phyloP scores from a whole-genome alignment of 53 echinoderm and acorn worm genomes.

The Henricia sp. region DNA sequence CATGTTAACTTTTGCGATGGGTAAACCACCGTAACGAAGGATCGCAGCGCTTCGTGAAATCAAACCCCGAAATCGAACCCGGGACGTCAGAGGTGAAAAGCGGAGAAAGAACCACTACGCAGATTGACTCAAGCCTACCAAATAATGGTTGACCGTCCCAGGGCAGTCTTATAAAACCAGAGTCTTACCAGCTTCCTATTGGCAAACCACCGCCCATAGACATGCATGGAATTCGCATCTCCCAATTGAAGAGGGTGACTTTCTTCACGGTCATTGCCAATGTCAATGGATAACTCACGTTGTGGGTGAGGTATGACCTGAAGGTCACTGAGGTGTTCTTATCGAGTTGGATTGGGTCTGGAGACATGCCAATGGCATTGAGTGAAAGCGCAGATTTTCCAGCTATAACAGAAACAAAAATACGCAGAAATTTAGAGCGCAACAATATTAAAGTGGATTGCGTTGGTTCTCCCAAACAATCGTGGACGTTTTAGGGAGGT shows the following conservation, averaged over 20 bases:
- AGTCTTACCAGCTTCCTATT: conserved; percentile 35
- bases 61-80: too few species aligned
- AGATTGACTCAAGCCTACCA: too few species aligned
- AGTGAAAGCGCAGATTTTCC: not conserved
- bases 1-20: too few species aligned
- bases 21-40: too few species aligned
- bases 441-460: not conserved
- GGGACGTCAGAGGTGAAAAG: too few species aligned
- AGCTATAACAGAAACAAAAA: not conserved
- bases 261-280: conserved; percentile 9
- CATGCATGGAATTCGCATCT: conserved; percentile 22
- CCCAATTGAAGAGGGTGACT: conserved; percentile 10
- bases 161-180: too few species aligned
- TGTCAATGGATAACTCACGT: conserved; percentile 31
- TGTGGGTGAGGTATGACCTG: not conserved
- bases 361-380: not conserved
- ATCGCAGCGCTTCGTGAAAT: too few species aligned
- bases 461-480: not conserved
- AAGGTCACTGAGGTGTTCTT: not conserved
- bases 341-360: not conserved
- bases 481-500: too few species aligned
- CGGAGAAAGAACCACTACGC: too few species aligned
- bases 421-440: not conserved
- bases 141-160: too few species aligned
- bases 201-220: conserved; percentile 1